Conservation (phyloP, 2,113 vertebrate species). For the Felis catus region DNA sequence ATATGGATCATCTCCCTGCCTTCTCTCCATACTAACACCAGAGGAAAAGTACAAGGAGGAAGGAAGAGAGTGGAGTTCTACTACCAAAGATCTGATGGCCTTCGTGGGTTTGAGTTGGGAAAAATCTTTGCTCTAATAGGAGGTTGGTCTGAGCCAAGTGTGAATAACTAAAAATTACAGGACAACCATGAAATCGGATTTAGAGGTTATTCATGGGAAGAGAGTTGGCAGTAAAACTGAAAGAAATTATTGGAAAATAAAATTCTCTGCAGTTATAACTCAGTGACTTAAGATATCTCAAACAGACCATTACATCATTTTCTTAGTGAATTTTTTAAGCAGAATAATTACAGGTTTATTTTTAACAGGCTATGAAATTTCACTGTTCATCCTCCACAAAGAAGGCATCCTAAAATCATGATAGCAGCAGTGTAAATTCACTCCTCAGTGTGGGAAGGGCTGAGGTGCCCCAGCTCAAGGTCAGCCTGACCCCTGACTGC, state of each 20-base stretch:
- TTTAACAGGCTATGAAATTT: not conserved
- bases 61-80: not conserved
- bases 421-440: not conserved
- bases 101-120: not conserved
- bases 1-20: not conserved
- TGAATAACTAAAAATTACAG: not conserved
- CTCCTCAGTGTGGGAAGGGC: not conserved
- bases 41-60: not conserved
- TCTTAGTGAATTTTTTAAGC: not conserved
- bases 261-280: not conserved
- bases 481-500: not conserved
- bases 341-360: constrained; percentile 8
- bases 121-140: not conserved
- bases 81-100: not conserved
- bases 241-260: not conserved
- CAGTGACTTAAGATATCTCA: not conserved
- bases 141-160: not conserved
- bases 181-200: not conserved
- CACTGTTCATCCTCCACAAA: not conserved
- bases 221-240: not conserved
- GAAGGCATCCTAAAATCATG: not conserved
- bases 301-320: not conserved
- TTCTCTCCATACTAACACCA: not conserved
- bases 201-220: not conserved
- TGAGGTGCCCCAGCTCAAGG: not conserved